These are phyloP conservation scores for Drosophila rufa DNA, from an alignment of 1,140 invertebrate genomes.

Conservation along the genomic window DNA sequence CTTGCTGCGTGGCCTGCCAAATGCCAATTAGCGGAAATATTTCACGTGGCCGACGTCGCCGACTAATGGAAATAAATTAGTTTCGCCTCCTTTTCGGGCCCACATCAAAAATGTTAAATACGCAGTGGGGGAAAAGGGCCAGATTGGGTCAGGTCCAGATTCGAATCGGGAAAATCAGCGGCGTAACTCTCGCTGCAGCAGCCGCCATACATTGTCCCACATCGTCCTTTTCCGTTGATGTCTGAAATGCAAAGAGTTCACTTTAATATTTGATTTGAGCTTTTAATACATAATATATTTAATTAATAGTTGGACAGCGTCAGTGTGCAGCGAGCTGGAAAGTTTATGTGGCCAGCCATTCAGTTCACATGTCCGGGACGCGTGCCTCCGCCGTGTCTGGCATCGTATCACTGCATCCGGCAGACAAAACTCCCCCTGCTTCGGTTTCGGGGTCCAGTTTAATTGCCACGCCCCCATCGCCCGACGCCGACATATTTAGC, in stretches of 20 bases:
- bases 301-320: background rate
- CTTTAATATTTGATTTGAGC: background rate
- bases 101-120: slow-evolving; percentile 59
- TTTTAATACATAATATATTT: no score
- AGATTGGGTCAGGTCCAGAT: background rate
- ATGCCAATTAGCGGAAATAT: slow-evolving; percentile 78
- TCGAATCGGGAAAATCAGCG: slow-evolving; percentile 17
- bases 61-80: slow-evolving; percentile 75
- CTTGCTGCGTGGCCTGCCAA: slow-evolving; percentile 50
- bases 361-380: slow-evolving; percentile 4
- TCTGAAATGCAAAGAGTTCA: no score
- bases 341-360: slow-evolving; percentile 17
- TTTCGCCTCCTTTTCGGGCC: slow-evolving; percentile 27
- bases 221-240: background rate
- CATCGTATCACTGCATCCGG: no score
- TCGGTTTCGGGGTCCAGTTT: background rate
- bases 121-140: background rate
- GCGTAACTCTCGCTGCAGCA: background rate
- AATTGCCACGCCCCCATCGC: slow-evolving; percentile 16
- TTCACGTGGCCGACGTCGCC: slow-evolving; percentile 41
- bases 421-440: no score
- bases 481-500: slow-evolving; percentile 16
- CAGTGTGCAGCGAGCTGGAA: slow-evolving; percentile 13
- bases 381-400: no score
- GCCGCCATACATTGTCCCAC: background rate